Evolutionary conservation across 2,113 vertebrate species (phyloP).

Genomic region (Antigone vipio): DNA sequence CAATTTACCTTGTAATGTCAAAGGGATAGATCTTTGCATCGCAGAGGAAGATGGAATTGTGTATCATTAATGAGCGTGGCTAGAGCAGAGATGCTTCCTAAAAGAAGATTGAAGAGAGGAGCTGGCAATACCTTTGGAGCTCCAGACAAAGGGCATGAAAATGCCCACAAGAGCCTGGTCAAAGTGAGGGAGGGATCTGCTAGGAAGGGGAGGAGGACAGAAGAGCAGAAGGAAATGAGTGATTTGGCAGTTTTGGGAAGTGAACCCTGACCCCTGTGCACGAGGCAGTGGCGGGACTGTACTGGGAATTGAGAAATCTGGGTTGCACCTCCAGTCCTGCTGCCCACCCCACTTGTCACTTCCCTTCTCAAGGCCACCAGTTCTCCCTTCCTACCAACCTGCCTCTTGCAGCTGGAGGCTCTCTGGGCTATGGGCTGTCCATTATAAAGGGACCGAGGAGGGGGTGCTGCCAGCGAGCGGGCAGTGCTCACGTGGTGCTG

Average conservation of each 20-base stretch:
- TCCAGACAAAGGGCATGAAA: neutral
- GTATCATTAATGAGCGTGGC: neutral
- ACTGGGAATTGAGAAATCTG: conserved; percentile 27
- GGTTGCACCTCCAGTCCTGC: neutral
- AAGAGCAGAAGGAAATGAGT: conserved; percentile 31
- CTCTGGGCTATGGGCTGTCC: neutral
- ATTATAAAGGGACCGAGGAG: neutral
- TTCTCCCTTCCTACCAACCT: neutral
- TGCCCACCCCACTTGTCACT: neutral
- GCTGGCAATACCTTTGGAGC: neutral
- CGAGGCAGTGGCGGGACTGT: accelerated
- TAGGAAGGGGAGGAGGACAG: neutral
- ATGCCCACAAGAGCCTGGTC: neutral
- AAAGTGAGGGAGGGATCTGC: neutral
- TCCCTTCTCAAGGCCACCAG: neutral
- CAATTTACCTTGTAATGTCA: neutral
- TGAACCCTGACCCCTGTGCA: neutral
- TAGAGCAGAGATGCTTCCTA: neutral
- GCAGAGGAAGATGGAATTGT: neutral
- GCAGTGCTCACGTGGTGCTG: accelerated
- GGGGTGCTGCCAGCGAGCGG: neutral
- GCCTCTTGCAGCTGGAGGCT: neutral
- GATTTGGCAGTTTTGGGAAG: conserved; percentile 31
- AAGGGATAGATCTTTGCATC: neutral
- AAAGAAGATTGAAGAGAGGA: neutral